These are phyloP conservation scores for Andrena haemorrhoa DNA, from an alignment of 2,888 invertebrate species.

Conservation along the genomic window DNA sequence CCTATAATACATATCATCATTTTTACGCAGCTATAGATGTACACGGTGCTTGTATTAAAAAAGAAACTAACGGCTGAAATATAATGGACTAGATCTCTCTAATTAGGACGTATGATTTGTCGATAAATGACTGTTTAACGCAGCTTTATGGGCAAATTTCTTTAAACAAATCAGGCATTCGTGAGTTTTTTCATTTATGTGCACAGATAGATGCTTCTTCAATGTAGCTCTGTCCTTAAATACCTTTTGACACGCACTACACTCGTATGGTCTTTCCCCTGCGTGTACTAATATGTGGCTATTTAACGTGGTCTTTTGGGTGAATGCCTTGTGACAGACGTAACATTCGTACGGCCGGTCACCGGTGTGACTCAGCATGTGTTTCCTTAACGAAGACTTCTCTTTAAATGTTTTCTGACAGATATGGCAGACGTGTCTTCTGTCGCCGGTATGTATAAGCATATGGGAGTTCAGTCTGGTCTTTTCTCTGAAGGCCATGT, in stretches of 20 bases:
- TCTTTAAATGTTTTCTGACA: constrained; percentile 80
- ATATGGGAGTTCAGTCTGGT: constrained; percentile 81
- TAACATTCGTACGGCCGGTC: constrained; percentile 80
- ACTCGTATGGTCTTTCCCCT: constrained; percentile 78
- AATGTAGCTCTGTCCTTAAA: constrained; percentile 78
- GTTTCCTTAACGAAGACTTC: constrained; percentile 79
- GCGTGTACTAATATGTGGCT: constrained; percentile 80
- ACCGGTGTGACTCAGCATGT: constrained; percentile 81
- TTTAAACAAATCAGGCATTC: constrained; percentile 82
- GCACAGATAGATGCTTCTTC: constrained; percentile 80
- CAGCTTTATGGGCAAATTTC: constrained; percentile 80
- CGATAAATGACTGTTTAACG: constrained; percentile 79
- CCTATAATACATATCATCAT: constrained; percentile 50
- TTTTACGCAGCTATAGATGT: constrained; percentile 64
- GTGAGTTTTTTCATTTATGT: constrained; percentile 77
- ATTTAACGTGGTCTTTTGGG: constrained; percentile 79
- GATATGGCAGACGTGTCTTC: constrained; percentile 80
- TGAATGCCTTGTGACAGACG: constrained; percentile 81
- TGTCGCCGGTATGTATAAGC: constrained; percentile 81
- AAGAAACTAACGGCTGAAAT: constrained; percentile 69
- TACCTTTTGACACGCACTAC: constrained; percentile 79
- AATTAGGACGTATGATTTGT: constrained; percentile 80
- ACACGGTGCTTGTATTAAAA: constrained; percentile 61
- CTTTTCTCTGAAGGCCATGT: constrained; percentile 82
- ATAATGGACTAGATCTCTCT: constrained; percentile 69